Conservation (phyloP, 35 echinoderm and acorn worm genomes). For the Holothuria glaberrima region DNA sequence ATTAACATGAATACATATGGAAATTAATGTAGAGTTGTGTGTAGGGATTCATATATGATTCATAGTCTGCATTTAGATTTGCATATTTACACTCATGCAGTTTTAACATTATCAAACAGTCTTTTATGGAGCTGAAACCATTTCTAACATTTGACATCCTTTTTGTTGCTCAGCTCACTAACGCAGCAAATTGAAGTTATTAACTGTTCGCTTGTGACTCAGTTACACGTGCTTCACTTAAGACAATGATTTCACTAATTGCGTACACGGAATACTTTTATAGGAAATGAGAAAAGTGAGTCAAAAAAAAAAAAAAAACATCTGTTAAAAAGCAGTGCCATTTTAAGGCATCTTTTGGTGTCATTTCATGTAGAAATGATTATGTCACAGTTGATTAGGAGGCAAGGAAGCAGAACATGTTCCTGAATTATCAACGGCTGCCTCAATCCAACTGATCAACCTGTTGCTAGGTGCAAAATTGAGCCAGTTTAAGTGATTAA, state of each 20-base stretch:
- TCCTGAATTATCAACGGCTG: no score
- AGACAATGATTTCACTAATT: neutral
- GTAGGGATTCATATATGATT: no score
- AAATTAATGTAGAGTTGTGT: no score
- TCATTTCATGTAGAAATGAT: conserved; percentile 32
- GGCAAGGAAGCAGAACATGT: conserved; percentile 26
- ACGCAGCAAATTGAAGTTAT: neutral
- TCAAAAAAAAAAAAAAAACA: neutral
- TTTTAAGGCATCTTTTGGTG: neutral
- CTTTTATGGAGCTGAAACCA: neutral
- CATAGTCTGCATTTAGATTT: no score
- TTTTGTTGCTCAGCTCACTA: neutral
- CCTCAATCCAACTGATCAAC: no score
- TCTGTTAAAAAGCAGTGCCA: neutral
- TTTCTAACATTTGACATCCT: neutral
- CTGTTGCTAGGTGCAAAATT: no score
- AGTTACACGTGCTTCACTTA: neutral
- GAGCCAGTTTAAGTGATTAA: no score
- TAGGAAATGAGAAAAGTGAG: neutral
- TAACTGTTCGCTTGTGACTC: conserved; percentile 14
- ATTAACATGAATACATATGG: no score
- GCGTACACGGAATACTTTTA: neutral
- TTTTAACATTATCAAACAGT: neutral
- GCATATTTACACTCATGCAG: neutral
- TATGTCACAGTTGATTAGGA: conserved; percentile 33